Conservation (phyloP, 2,113 vertebrate genomes). For the Theropithecus gelada region DNA sequence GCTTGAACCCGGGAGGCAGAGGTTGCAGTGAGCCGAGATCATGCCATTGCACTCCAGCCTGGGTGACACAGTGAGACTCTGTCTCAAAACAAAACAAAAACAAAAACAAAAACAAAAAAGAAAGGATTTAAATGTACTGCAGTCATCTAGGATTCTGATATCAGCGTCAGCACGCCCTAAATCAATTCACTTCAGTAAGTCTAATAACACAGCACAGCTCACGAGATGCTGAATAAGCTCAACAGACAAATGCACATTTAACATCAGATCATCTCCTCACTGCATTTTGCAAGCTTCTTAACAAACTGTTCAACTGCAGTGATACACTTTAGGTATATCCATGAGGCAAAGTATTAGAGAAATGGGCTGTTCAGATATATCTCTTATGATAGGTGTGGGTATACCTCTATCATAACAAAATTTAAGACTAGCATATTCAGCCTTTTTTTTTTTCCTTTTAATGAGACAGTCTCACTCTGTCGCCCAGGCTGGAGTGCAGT, state of each 20-base stretch:
- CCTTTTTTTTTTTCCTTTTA: background rate
- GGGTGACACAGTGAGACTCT: no score
- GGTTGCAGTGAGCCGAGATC: no score
- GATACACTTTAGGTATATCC: background rate
- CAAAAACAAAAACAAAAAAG: background rate
- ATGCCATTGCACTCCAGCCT: no score
- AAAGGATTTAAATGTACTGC: background rate
- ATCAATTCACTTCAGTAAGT: background rate
- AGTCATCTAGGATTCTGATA: background rate
- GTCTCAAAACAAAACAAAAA: no score
- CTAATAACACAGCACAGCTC: background rate
- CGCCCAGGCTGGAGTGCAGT: no score
- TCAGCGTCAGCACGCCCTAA: background rate
- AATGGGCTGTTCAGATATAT: constrained; percentile 45
- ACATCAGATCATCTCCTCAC: background rate
- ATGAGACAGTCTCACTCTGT: no score
- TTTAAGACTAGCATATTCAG: constrained; percentile 16
- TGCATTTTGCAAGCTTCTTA: constrained; percentile 34
- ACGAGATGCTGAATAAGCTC: background rate
- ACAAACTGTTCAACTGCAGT: background rate
- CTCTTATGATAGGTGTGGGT: background rate
- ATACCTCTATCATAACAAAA: background rate
- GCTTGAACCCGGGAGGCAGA: no score
- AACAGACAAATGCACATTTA: background rate
- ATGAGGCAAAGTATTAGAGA: constrained; percentile 25